Base-by-base conservation (phyloP, 2,888 invertebrate species). In the Lithophane ornitopus region DNA sequence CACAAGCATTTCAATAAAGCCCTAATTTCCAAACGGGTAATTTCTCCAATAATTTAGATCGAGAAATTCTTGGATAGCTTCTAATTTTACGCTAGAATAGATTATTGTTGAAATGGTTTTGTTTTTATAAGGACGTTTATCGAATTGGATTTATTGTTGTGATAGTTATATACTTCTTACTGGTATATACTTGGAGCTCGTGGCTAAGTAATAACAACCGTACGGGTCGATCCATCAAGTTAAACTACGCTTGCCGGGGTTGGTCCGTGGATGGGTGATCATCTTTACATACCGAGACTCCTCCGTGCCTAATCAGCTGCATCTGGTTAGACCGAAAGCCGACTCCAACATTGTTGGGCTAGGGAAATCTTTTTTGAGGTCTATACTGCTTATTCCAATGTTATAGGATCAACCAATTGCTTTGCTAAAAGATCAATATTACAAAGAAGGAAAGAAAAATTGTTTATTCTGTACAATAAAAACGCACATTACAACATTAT, bases 1-100 rank as follows among this genome's bases (percentile, higher is more conserved):
- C 65, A 56, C 22, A 68, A 77, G 72, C 67, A 81, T 81, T 84
- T 79, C 67, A 84, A 84, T 78, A 82, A 76, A 56, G 58, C 63
- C 69, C 44, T 74, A 79, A 70, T 76, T 79, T 74, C 74, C 71
- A 70, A 44, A 70, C 58, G 56, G n/a, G 67, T 81, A 41, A 71
- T 66, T 70, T 70, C 66, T 72, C 54, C 70, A 79, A 78, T 85
- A 78, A 71, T 46, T 59, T 76, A 59, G 39, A 62, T 71, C 56
- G 59, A 56, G 65, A 74, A 82, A 72, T 74, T 74, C 74, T 71
- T 69, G 65, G 16, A 61, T 46, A 14, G n/a, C 39, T 54, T n/a
- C 54, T 63, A 81, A 85, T 70, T 81, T 85, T 65, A 81, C 63
- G 63, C 63, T 26, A 22, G 69, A 70, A 61, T 66, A 46, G 46